Evolutionary conservation across 2,888 invertebrate genomes (phyloP), one percentile per base, ranked within the genome.

Genomic region (Colletes collaris): DNA sequence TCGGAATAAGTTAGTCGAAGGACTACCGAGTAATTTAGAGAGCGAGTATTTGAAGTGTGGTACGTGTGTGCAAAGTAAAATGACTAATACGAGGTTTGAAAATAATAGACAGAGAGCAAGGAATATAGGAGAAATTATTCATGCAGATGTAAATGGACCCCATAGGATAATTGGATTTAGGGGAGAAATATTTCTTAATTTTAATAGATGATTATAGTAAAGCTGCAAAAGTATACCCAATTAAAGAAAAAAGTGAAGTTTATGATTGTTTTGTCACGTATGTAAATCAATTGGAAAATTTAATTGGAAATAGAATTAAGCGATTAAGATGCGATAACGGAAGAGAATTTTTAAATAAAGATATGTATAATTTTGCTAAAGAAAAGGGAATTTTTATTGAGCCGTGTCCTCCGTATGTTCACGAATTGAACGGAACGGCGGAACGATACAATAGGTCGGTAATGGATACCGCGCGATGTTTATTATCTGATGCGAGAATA

Each of bases 51-150:
- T 78, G 10, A 81, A 72, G 56, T 78, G 81, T 37, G 62, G 58
- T 55, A 76, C 65, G 0, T 81, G 79, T 53, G 10, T 74, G 35
- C 60, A 75, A 60, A 81, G 71, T 72, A 81, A 78, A 68, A 81
- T 81, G 77, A 50, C 65, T n/a, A 75, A 72, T 8, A 44, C 35
- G 0, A 19, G 35, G 37, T 78, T 74, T 40, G 69, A 81, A 62
- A 81, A 76, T 67, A 74, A 70, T 62, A 74, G 69, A 65, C n/a
- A 35, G 49, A 73, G 68, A 62, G 74, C 73, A 11, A 73, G 46
- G 4, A 64, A 64, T 16, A 35, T 70, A 46, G 35, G 58, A 40
- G 78, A 82, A 60, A 72, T 56, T 46, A 63, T 83, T 0, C 75
- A 81, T 35, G 66, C 72, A 8, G 27, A 27, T 27, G 2, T 27